Conservation (phyloP, 1,140 invertebrate species). For the Chionoecetes opilio region DNA sequence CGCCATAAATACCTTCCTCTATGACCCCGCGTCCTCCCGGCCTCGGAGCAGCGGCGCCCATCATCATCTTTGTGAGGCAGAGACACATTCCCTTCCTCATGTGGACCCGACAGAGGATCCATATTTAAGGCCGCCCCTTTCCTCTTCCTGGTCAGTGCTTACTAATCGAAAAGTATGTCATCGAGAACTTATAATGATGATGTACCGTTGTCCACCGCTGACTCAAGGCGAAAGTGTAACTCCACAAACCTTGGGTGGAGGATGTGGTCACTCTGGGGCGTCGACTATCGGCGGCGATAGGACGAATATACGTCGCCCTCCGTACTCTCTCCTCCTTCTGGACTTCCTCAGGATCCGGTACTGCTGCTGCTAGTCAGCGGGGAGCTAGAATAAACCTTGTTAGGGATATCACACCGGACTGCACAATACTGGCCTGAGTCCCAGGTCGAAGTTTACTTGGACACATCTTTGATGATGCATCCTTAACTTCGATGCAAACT, state of each 20-base stretch:
- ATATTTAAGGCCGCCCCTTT: constrained; percentile 38
- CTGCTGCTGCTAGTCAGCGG: neutral
- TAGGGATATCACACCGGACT: too few species aligned
- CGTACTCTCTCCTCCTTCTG: neutral
- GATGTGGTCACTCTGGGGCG: neutral
- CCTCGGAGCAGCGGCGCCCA: neutral
- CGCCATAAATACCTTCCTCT: constrained; percentile 58
- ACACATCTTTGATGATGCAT: too few species aligned
- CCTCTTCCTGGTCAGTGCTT: constrained; percentile 75
- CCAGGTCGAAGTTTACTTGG: too few species aligned
- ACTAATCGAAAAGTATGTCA: constrained; percentile 75
- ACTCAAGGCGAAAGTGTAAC: constrained; percentile 38
- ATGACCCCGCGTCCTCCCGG: neutral
- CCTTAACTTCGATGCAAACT: too few species aligned
- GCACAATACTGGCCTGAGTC: too few species aligned
- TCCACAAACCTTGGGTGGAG: neutral
- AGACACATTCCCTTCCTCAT: constrained; percentile 58
- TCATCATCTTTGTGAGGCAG: constrained; percentile 44
- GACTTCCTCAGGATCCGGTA: neutral
- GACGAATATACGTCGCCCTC: neutral
- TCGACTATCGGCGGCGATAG: neutral
- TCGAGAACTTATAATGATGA: constrained; percentile 66
- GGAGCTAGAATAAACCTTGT: too few species aligned
- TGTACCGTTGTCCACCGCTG: constrained; percentile 1
- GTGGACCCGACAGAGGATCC: constrained; percentile 32